phyloP scores from a whole-genome alignment of 2,888 invertebrate genomes.

The Drosophila fungiperda region DNA sequence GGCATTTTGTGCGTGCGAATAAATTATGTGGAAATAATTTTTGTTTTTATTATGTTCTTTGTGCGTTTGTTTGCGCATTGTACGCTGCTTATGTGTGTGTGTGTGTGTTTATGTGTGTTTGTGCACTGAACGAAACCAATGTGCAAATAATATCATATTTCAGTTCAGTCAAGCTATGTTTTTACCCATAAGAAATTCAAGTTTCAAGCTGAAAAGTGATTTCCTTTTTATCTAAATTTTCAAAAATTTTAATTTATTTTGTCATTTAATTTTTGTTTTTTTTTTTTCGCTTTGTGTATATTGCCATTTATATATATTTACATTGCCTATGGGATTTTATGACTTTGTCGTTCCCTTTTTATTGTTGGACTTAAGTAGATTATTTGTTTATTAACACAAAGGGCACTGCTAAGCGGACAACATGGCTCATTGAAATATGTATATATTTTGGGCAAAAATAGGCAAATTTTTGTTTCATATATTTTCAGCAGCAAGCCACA shows the following conservation, averaged over 20 bases:
- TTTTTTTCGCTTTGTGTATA: constrained; percentile 32
- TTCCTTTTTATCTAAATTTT: background rate
- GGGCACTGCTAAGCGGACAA: constrained; percentile 46
- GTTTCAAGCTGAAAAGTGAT: background rate
- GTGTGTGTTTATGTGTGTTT: background rate
- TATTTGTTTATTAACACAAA: constrained; percentile 79
- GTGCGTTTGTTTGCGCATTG: constrained; percentile 41
- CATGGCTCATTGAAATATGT: constrained; percentile 35
- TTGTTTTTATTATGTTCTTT: constrained; percentile 39
- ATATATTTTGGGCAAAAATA: constrained; percentile 31
- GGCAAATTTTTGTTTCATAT: constrained; percentile 49
- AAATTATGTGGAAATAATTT: constrained; percentile 75
- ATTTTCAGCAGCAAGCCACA: constrained; percentile 10
- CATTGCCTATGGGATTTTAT: constrained; percentile 57
- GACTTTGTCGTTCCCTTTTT: constrained; percentile 63
- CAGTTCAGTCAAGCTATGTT: background rate
- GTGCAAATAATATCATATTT: background rate
- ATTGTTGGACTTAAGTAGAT: constrained; percentile 74
- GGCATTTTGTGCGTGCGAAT: constrained; percentile 58
- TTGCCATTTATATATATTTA: background rate
- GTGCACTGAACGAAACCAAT: constrained; percentile 42
- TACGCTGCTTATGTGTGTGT: constrained; percentile 36
- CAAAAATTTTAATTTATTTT: background rate
- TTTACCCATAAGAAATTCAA: background rate
- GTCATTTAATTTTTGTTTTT: background rate